phyloP scores from a whole-genome alignment of 2,797 vertebrate species.

The Acanthornis magna region DNA sequence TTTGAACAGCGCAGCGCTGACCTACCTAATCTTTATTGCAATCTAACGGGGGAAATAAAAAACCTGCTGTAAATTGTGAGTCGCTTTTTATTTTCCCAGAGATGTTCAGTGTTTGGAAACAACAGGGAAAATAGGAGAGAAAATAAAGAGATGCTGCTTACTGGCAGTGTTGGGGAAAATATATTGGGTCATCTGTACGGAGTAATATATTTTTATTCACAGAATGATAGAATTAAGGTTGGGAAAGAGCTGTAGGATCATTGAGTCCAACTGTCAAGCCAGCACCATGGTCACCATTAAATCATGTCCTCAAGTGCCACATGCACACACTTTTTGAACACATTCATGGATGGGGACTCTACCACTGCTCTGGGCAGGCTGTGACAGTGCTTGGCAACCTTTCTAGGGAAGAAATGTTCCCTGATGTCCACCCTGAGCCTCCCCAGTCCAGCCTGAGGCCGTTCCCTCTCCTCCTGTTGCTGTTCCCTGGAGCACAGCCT shows the following conservation, averaged over 20 bases:
- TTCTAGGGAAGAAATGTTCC: neutral
- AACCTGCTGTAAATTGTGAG: neutral
- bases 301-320: neutral
- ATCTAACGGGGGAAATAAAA: neutral
- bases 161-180: neutral
- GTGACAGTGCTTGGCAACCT: neutral
- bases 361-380: neutral
- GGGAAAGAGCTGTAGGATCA: neutral
- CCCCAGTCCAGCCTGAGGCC: neutral
- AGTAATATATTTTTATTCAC: neutral
- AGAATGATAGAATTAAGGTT: neutral
- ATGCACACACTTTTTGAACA: neutral
- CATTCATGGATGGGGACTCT: neutral
- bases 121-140: neutral
- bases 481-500: neutral
- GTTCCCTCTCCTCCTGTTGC: neutral
- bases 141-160: neutral
- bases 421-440: fast-evolving
- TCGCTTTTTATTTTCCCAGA: neutral
- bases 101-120: neutral
- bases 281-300: neutral
- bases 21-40: neutral
- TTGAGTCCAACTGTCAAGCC: too few relatives aligned
- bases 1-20: neutral
- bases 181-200: neutral